Percentiles rank a stretch among this genome's conserved stretches.
phyloP scores from a whole-genome alignment of 2,888 invertebrate genomes.

The Mesodorylaimus sp. region DNA sequence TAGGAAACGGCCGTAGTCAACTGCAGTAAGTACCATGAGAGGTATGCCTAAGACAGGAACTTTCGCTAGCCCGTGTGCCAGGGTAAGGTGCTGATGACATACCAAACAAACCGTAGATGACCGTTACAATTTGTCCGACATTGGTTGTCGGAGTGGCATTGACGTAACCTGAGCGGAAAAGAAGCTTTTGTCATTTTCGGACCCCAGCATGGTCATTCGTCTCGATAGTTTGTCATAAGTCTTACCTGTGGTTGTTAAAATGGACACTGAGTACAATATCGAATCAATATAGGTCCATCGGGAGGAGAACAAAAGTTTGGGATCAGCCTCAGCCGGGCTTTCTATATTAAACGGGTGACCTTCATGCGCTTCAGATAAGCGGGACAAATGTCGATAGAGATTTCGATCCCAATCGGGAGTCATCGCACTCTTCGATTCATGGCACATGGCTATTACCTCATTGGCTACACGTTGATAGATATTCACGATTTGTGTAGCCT shows the following conservation, averaged over 20 bases:
- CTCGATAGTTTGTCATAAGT: neutral
- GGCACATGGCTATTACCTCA: neutral
- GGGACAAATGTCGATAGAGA: neutral
- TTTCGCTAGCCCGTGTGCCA: too few relatives aligned
- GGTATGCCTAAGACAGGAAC: conserved; percentile 17
- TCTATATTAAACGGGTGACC: neutral
- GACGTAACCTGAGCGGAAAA: conserved; percentile 20
- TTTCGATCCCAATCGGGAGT: neutral
- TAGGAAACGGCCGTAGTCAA: conserved; percentile 27
- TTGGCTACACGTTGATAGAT: neutral
- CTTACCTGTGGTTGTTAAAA: conserved; percentile 17
- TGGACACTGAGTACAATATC: conserved; percentile 25
- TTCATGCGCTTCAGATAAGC: conserved; percentile 3
- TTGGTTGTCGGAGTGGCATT: conserved; percentile 22
- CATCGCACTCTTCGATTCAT: neutral
- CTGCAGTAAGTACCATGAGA: conserved; percentile 26
- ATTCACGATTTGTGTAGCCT: neutral
- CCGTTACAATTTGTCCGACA: conserved; percentile 22
- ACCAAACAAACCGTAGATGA: conserved; percentile 22
- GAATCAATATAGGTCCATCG: conserved; percentile 22
- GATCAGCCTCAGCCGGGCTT: conserved; percentile 11
- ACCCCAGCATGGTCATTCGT: too few relatives aligned
- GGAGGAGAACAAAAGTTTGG: conserved; percentile 19
- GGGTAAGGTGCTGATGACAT: too few relatives aligned
- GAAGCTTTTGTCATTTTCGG: conserved; percentile 17